phyloP scores from a whole-genome alignment of 2,888 invertebrate species.

The Pandemis corylana region DNA sequence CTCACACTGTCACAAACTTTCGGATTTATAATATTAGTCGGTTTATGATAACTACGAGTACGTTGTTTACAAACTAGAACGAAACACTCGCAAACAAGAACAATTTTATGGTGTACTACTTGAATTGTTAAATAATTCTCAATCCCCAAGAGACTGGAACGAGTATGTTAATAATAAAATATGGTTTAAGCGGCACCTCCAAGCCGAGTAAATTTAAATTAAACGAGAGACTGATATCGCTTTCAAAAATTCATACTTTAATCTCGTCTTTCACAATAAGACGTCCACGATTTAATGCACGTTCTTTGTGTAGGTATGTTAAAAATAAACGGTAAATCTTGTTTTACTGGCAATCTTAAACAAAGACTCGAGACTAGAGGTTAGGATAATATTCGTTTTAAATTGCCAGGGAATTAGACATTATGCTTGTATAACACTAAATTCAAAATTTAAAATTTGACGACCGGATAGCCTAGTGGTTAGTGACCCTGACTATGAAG shows the following conservation, averaged over 20 bases:
- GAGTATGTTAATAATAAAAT: slow-evolving; percentile 31
- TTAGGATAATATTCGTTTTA: background rate
- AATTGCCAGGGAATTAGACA: background rate
- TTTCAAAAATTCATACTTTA: slow-evolving; percentile 40
- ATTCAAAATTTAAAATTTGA: no score
- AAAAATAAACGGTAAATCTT: background rate
- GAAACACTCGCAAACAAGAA: background rate
- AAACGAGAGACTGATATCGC: slow-evolving; percentile 39
- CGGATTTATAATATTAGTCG: background rate
- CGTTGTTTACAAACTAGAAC: background rate
- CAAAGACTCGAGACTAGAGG: background rate
- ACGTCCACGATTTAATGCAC: slow-evolving; percentile 18
- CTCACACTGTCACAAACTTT: no score
- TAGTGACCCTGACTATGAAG: no score
- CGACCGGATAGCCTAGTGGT: no score
- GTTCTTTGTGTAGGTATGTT: background rate
- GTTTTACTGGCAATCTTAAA: background rate
- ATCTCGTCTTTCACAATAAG: slow-evolving; percentile 39
- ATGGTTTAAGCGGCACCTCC: slow-evolving; percentile 26
- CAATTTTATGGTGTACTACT: slow-evolving; percentile 2
- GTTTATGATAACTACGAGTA: background rate
- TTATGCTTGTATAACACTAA: background rate
- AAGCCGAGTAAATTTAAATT: slow-evolving; percentile 38
- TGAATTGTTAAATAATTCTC: slow-evolving; percentile 5
- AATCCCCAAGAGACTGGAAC: slow-evolving; percentile 9